Base-by-base conservation (phyloP, 2,888 invertebrate genomes). In the Tipula confusa region DNA sequence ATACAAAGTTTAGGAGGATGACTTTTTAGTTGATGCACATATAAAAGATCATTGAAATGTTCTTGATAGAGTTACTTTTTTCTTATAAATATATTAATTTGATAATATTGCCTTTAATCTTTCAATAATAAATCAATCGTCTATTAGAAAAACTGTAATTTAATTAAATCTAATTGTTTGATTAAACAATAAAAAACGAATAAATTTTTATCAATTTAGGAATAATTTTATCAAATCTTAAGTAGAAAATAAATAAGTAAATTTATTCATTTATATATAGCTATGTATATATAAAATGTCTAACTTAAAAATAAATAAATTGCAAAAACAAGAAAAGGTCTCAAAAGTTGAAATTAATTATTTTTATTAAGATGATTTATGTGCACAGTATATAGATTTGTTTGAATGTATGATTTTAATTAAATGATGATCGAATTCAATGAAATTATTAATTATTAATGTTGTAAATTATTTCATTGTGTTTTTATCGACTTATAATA, bases 261-360 rank as follows among this genome's bases (percentile, higher is more conserved):
- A 36, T 36, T 36, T 43, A n/a, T 18, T 64, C 24, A 9, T 64
- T 24, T 24, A 64, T 64, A 24, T 7, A 24, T 64, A n/a, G n/a
- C n/a, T n/a, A n/a, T n/a, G n/a, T n/a, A n/a, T n/a, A n/a, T n/a
- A n/a, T n/a, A n/a, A n/a, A n/a, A n/a, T n/a, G n/a, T n/a, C n/a
- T n/a, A n/a, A n/a, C n/a, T n/a, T n/a, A n/a, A n/a, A n/a, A n/a
- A 64, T 64, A 64, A 64, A 64, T 64, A 64, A 64, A 64, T 64
- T 64, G 64, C 64, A 64, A 64, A 33, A 6, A 64, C 18, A 9
- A 24, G 64, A 64, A 64, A 64, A 64, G 64, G 64, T 64, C 64
- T 64, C n/a, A 9, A 64, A 64, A 64, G 64, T 64, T 64, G 64
- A 64, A 64, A 64, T 64, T 64, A 64, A 64, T 64, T 64, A 64